Conservation (phyloP, 2,888 invertebrate species). For the Agapostemon virescens region DNA sequence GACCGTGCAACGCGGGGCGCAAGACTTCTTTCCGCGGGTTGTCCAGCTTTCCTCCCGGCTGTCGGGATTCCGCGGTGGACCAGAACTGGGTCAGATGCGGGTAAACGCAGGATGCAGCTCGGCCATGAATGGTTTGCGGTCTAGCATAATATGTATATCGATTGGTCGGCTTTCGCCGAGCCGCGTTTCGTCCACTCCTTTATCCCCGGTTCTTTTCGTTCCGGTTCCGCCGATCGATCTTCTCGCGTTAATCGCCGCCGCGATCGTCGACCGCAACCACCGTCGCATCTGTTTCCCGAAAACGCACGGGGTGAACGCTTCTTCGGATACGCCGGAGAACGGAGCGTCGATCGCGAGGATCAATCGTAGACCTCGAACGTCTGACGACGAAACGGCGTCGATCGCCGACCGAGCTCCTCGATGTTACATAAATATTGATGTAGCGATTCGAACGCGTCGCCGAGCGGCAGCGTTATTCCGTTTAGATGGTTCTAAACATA, state of each 20-base stretch:
- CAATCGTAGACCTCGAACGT: constrained; percentile 21
- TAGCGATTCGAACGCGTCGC: constrained; percentile 71
- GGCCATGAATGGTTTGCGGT: constrained; percentile 61
- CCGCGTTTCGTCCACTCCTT: constrained; percentile 8
- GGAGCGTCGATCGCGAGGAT: background rate
- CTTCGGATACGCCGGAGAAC: background rate
- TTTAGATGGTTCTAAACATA: constrained; percentile 59
- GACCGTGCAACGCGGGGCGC: background rate
- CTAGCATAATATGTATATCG: constrained; percentile 53
- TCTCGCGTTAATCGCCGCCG: constrained; percentile 31
- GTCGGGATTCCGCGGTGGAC: constrained; percentile 24
- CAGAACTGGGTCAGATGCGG: constrained; percentile 67
- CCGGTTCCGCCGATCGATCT: background rate
- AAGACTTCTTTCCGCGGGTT: no score
- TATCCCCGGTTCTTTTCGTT: constrained; percentile 17
- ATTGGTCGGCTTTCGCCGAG: constrained; percentile 27
- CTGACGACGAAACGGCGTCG: constrained; percentile 72
- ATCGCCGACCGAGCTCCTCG: constrained; percentile 62
- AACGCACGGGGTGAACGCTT: background rate
- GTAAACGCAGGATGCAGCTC: constrained; percentile 37
- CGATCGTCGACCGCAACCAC: constrained; percentile 51
- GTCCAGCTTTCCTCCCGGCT: background rate
- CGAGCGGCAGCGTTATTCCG: constrained; percentile 18
- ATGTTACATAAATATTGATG: constrained; percentile 74
- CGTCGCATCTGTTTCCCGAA: constrained; percentile 55